Base-by-base conservation (phyloP, 2,888 invertebrate species). In the Eurytoma californica region DNA sequence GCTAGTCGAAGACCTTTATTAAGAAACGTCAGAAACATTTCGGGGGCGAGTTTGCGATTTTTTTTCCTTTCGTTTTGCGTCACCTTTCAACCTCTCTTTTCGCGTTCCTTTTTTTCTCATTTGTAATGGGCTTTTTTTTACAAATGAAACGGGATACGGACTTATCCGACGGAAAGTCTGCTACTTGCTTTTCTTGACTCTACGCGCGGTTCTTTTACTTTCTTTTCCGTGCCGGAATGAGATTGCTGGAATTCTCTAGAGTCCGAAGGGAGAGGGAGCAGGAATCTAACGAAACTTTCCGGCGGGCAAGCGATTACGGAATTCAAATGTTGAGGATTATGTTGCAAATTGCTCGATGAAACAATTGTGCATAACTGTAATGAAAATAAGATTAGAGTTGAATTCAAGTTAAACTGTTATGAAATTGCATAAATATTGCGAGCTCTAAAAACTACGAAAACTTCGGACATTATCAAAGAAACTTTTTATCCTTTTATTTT, bases 91-190 rank as follows among this genome's bases (percentile, higher is more conserved):
- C 30, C 30, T 18, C 18, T 28, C 14, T 14, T 24, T 14, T 2
- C 14, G 2, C 0, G 4, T 16, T 51, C 18, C 58, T 24, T 67
- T 49, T 58, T 30, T 51, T 51, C 16, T 3, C 67, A 39, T 68
- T 75, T 55, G 24, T 65, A 74, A 74, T 74, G 66, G 66, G 16
- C 49, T 51, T 57, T 66, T 55, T 66, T 66, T 53, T 16, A 60
- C 30, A 24, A 18, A 60, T 12, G 57, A 49, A 74, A 66, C 51
- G 58, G 39, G 75, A 68, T 55, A 61, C 20, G 68, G n/a, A n/a
- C 60, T 75, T 75, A 69, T 75, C 75, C 30, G 61, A 24, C 61
- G 24, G n/a, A 24, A 47, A 55, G 55, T 75, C 55, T n/a, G 20
- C 30, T 28, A 14, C 61, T 39, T 28, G 57, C 51, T 18, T 58